Conservation (phyloP, 30 jellyfish, hydroid and myxozoan genomes). For the Rhopilema esculentum region DNA sequence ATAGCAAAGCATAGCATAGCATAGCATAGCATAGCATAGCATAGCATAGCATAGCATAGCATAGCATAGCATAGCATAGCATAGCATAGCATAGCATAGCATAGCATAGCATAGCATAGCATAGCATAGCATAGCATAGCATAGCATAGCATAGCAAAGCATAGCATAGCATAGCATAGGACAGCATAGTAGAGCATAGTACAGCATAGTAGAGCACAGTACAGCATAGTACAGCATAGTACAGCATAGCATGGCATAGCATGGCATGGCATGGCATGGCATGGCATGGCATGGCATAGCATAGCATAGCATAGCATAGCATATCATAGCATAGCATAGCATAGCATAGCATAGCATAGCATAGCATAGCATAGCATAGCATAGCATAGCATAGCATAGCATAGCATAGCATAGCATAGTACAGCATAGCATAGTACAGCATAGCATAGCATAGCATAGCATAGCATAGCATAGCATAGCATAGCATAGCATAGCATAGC, state of each 20-base stretch:
- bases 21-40: too few relatives aligned
- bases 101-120: neutral
- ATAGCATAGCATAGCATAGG: neutral
- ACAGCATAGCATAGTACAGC: slow-evolving; percentile 8
- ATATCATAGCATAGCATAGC: too few relatives aligned
- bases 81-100: neutral
- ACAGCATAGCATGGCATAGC: slow-evolving; percentile 8
- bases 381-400: slow-evolving; percentile 26
- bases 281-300: slow-evolving; percentile 12
- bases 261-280: slow-evolving; percentile 12
- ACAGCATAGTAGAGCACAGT: neutral
- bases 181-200: neutral
- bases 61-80: too few relatives aligned
- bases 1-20: too few relatives aligned
- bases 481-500: slow-evolving; percentile 21
- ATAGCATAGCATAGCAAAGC: neutral
- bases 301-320: too few relatives aligned
- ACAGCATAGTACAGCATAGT: neutral
- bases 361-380: slow-evolving; percentile 22
- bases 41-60: too few relatives aligned
- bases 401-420: slow-evolving; percentile 14
- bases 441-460: slow-evolving; percentile 22
- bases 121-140: neutral
- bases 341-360: slow-evolving; percentile 6
- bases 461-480: slow-evolving; percentile 19